These are phyloP conservation scores for Lemur catta DNA, from an alignment of 2,797 vertebrate species.

Conservation along the genomic window DNA sequence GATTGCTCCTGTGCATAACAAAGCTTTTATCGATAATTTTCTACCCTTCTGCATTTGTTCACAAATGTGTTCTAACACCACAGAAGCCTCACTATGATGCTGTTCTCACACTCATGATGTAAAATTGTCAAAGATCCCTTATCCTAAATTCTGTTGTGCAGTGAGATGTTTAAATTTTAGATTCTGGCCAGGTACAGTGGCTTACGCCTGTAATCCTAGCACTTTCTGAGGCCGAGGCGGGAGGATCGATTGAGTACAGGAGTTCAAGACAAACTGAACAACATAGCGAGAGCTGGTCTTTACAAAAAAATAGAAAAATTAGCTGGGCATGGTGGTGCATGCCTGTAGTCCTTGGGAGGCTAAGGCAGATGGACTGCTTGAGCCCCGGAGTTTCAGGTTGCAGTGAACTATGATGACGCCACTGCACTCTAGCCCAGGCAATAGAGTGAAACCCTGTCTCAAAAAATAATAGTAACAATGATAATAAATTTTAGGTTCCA, in stretches of 20 bases:
- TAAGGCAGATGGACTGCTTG: neutral
- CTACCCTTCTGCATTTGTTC: slow-evolving; percentile 7
- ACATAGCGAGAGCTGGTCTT: neutral
- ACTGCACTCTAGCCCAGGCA: neutral
- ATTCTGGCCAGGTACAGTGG: neutral
- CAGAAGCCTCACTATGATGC: neutral
- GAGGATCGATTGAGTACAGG: neutral
- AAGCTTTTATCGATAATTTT: neutral
- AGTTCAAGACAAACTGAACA: neutral
- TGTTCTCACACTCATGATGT: neutral
- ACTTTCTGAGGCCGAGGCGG: neutral
- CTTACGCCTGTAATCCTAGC: neutral
- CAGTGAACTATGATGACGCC: neutral
- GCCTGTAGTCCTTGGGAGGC: neutral
- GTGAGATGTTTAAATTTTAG: slow-evolving; percentile 36
- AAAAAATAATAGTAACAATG: neutral
- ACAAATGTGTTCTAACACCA: neutral
- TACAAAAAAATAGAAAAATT: neutral
- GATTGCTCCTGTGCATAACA: neutral
- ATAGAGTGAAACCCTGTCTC: neutral
- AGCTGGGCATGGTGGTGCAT: neutral
- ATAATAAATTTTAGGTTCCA: slow-evolving; percentile 1
- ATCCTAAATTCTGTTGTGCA: slow-evolving; percentile 39
- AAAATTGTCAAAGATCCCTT: slow-evolving; percentile 14
- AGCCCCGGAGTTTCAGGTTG: neutral